These are phyloP conservation scores for Ictalurus punctatus DNA, from an alignment of 2,113 vertebrate species.

Conservation along the genomic window DNA sequence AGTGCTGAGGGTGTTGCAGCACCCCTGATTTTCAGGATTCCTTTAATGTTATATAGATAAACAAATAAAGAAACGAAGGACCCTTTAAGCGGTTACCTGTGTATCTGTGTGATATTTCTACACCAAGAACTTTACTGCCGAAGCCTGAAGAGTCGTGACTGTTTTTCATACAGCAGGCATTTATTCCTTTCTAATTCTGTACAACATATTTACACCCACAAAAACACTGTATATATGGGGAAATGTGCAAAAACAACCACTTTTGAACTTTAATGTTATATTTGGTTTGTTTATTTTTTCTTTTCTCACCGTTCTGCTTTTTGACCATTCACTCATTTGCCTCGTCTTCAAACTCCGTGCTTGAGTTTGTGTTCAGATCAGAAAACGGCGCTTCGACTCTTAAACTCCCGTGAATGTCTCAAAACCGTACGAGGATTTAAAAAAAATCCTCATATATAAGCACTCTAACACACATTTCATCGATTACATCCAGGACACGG, in stretches of 20 bases:
- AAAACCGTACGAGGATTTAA: neutral
- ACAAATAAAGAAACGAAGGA: neutral
- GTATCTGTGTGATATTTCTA: neutral
- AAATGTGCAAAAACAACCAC: neutral
- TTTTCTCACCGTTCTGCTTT: neutral
- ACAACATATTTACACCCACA: neutral
- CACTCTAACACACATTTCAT: neutral
- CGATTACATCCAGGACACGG: neutral
- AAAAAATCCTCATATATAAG: neutral
- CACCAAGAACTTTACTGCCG: neutral
- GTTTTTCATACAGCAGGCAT: too few relatives aligned
- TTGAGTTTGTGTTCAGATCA: neutral
- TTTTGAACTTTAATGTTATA: neutral
- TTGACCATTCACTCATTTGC: neutral
- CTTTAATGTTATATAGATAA: neutral
- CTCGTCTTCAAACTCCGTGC: neutral
- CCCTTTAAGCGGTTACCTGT: neutral
- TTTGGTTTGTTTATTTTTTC: neutral
- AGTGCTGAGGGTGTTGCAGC: neutral
- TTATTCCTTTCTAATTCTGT: neutral
- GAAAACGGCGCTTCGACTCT: neutral
- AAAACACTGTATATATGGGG: neutral
- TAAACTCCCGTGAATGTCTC: neutral
- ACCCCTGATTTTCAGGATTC: neutral
- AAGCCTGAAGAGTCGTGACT: too few relatives aligned